Conservation (phyloP, 2,113 vertebrate genomes). For the Cynoglossus semilaevis region DNA sequence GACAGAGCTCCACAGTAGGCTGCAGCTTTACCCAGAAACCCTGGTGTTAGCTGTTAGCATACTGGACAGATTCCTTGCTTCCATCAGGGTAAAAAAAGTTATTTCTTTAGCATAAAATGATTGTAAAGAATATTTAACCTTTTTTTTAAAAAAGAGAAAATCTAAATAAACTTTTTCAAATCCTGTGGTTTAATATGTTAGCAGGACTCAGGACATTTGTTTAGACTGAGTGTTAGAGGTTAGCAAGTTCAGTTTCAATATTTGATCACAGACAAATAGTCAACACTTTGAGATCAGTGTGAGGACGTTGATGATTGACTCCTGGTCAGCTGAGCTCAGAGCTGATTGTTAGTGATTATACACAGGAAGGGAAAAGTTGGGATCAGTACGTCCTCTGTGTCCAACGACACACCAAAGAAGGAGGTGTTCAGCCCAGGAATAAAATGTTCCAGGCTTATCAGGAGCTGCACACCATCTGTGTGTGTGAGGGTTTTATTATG, state of each 20-base stretch:
- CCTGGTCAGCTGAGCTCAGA: background rate
- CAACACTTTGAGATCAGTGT: too few species aligned
- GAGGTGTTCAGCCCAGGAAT: background rate
- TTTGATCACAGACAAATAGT: too few species aligned
- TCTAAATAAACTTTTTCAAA: too few species aligned
- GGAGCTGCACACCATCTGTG: background rate
- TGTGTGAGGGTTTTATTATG: background rate
- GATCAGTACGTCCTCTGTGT: background rate
- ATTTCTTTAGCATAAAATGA: too few species aligned
- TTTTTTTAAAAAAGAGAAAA: too few species aligned
- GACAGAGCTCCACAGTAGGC: slow-evolving; percentile 85
- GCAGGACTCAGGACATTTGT: too few species aligned
- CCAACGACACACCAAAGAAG: background rate
- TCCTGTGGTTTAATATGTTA: too few species aligned
- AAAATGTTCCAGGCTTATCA: slow-evolving; percentile 19
- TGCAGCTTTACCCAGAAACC: slow-evolving; percentile 95
- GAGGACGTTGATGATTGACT: too few species aligned
- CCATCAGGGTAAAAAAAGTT: slow-evolving; percentile 89
- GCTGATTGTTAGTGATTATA: background rate
- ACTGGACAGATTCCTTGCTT: slow-evolving; percentile 92
- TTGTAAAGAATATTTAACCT: too few species aligned
- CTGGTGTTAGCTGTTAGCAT: slow-evolving; percentile 91
- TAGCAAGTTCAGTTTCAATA: too few species aligned
- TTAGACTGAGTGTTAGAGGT: too few species aligned
- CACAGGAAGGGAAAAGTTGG: background rate